These are phyloP conservation scores for Calidris pugnax DNA, from an alignment of 2,113 vertebrate genomes.

Conservation along the genomic window DNA sequence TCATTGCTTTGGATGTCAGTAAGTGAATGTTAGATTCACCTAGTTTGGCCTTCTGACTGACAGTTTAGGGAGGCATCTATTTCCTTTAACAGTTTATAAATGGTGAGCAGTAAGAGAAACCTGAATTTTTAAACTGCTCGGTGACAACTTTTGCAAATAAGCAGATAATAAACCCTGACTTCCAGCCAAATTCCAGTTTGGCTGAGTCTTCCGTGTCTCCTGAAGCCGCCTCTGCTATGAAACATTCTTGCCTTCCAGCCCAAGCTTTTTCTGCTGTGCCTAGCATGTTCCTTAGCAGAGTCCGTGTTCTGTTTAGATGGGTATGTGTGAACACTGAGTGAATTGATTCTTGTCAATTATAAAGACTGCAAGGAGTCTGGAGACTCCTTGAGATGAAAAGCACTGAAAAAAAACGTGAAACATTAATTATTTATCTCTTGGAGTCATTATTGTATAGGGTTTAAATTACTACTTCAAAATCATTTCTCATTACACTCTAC, in stretches of 20 bases:
- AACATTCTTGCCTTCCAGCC: background rate
- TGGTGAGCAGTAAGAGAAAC: background rate
- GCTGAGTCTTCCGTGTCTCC: background rate
- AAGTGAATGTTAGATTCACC: background rate
- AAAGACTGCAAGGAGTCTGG: background rate
- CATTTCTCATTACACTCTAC: background rate
- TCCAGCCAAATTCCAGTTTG: background rate
- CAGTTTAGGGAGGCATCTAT: background rate
- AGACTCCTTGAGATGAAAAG: constrained; percentile 38
- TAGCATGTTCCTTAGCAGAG: background rate
- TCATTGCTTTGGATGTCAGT: background rate
- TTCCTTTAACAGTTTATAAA: background rate
- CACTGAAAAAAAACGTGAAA: background rate
- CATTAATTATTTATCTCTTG: constrained; percentile 42
- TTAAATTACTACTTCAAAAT: constrained; percentile 43
- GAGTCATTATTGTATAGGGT: constrained; percentile 9
- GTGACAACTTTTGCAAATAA: background rate
- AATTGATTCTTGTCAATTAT: constrained; percentile 2
- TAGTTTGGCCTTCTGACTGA: background rate
- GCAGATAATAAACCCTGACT: background rate
- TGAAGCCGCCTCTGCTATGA: background rate
- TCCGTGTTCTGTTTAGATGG: background rate
- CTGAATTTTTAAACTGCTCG: background rate
- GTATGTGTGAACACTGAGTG: background rate
- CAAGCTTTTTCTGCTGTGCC: background rate